phyloP scores from a whole-genome alignment of 2,888 invertebrate genomes.

The Cotesia congregata region DNA sequence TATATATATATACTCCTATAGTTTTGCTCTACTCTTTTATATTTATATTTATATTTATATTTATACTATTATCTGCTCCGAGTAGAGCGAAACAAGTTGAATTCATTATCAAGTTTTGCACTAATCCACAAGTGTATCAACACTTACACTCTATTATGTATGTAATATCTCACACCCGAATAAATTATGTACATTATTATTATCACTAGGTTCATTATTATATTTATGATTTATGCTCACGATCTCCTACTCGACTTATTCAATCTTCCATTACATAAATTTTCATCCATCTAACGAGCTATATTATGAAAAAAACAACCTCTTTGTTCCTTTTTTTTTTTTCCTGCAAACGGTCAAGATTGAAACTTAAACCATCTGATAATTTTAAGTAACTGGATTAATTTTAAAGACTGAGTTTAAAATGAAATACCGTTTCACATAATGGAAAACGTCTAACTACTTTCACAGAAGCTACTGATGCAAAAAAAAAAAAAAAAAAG shows the following conservation, averaged over 20 bases:
- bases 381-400: not conserved
- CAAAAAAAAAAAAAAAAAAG: too few species aligned
- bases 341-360: too few species aligned
- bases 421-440: slow-evolving; percentile 12
- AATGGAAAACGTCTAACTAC: slow-evolving; percentile 16
- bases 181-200: not conserved
- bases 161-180: slow-evolving; percentile 7
- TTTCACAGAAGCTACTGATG: slow-evolving; percentile 2
- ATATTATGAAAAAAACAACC: not conserved
- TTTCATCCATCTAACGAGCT: not conserved
- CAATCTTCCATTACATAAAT: slow-evolving; percentile 6
- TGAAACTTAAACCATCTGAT: too few species aligned
- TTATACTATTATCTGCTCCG: slow-evolving; percentile 26
- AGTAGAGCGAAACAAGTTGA: slow-evolving; percentile 48
- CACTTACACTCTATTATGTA: not conserved
- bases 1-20: not conserved
- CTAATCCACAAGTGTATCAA: slow-evolving; percentile 49
- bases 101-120: slow-evolving; percentile 51
- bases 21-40: slow-evolving; percentile 47
- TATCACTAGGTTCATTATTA: not conserved
- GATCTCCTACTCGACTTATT: slow-evolving; percentile 8
- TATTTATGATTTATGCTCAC: not conserved
- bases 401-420: not conserved
- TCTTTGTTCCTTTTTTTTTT: not conserved
- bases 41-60: slow-evolving; percentile 41